Conservation (phyloP, 1,140 invertebrate species). For the Drosophila sechellia region DNA sequence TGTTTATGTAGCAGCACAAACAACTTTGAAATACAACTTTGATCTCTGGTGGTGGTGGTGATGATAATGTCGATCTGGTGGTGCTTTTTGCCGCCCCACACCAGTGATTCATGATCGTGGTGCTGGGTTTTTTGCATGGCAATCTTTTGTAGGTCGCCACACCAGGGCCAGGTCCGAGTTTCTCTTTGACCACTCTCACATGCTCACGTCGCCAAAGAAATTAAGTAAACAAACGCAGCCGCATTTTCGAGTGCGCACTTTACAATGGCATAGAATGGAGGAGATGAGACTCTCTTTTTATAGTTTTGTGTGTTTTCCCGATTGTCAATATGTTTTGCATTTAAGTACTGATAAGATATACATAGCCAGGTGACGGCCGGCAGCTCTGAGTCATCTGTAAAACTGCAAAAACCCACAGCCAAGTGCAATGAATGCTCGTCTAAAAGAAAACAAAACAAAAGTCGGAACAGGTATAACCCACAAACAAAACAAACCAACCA, state of each 20-base stretch:
- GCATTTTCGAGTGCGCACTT: conserved; percentile 14
- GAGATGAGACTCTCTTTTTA: conserved; percentile 7
- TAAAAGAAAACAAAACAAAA: conserved; percentile 17
- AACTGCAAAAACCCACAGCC: conserved; percentile 10
- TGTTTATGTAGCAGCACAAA: background rate
- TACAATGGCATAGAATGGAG: background rate
- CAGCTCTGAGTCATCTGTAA: conserved; percentile 13
- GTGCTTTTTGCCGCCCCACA: conserved; percentile 12
- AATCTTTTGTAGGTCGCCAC: conserved; percentile 41
- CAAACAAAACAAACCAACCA: background rate
- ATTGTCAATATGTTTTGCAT: conserved; percentile 17
- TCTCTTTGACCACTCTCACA: conserved; percentile 19
- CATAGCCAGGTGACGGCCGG: conserved; percentile 1
- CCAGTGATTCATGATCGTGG: conserved; percentile 31
- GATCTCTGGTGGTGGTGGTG: too few relatives aligned
- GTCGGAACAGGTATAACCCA: background rate
- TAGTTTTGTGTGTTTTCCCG: background rate
- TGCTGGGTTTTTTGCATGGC: conserved; percentile 35
- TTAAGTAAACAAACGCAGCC: conserved; percentile 18
- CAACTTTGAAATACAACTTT: background rate
- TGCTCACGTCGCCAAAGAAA: background rate
- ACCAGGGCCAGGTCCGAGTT: conserved; percentile 39
- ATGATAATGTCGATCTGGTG: background rate
- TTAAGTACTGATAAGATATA: conserved; percentile 31
- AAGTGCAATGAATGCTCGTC: background rate